Base-by-base conservation (phyloP, 23 tunicate genomes). In the Clavelina lepadiformis region DNA sequence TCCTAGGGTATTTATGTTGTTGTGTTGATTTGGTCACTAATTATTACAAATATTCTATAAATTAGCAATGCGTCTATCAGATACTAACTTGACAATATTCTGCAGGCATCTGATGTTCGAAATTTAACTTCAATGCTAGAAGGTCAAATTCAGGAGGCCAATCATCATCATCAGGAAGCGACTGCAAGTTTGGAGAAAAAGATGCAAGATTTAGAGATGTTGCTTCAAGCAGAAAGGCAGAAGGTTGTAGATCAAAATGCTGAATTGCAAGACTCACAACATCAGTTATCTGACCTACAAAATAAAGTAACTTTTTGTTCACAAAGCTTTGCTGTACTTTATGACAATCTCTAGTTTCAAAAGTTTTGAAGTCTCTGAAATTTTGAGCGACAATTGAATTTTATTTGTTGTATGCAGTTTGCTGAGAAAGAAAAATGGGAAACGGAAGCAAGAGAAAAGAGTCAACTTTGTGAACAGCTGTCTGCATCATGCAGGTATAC, bases 91-190 rank as follows among this genome's bases (percentile, higher is more conserved):
- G 18, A 44, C 13, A 44, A 13, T 44, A n/a, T 67, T 67, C 41
- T 74, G 34, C 31, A 83, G 92, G 69, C 65, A 6, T 30, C 57
- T 7, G 92, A 83, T 20, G 82, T 83, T 1, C 37, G 72, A 26
- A 51, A 50, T n/a, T 71, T 83, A 30, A 75, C 92, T 33, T 41
- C 68, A 4, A 62, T 76, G 57, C 82, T 83, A 49, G 92, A 83
- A 58, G n/a, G 45, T 18, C 92, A 83, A 51, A 69, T 83, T 22
- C 63, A 76, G 45, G 92, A 83, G 57, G 36, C 71, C 6, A 37
- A 77, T 7, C 56, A 52, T 5, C 82, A 75, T 60, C 92, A 83
- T 35, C 38, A 38, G 34, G 64, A 49, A 41, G 69, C 63, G 19
- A 68, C 50, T 7, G 28, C 56, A 5, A 23, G 34, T 8, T 59